A percentile compares a stretch with the other conserved stretches of the same genome.
Conservation (phyloP, 1,140 invertebrate genomes). For the Lepidurus arcticus region DNA sequence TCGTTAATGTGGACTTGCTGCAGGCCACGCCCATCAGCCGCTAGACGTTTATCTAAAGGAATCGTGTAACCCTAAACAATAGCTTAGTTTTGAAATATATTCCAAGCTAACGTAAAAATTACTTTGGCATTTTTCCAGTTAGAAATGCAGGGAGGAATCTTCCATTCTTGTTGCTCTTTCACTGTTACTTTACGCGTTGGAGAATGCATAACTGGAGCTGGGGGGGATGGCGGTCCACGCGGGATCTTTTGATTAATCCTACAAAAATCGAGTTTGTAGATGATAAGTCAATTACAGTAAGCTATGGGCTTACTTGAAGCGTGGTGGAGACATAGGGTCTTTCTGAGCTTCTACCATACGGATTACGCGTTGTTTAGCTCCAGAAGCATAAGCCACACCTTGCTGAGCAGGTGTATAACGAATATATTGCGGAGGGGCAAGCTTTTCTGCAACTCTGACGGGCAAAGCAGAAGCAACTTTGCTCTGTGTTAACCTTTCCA, state of each 20-base stretch:
- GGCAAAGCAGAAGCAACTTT: constrained; percentile 92
- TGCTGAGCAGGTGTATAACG: constrained; percentile 96
- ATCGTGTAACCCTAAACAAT: constrained; percentile 82
- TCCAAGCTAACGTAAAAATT: constrained; percentile 36
- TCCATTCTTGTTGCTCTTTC: constrained; percentile 99
- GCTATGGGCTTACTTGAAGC: constrained; percentile 64
- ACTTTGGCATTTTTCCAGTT: constrained; percentile 99
- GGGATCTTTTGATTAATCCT: constrained; percentile 90
- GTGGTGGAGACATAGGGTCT: constrained; percentile 98
- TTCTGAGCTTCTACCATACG: constrained; percentile 91
- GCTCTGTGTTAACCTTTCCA: constrained; percentile 80
- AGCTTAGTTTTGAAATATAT: not conserved
- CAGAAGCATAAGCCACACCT: constrained; percentile 90
- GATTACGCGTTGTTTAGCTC: constrained; percentile 95
- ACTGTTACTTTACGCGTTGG: constrained; percentile 93
- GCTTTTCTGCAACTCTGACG: constrained; percentile 82
- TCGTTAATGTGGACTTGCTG: constrained; percentile 98
- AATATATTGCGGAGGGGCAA: constrained; percentile 89
- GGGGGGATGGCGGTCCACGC: constrained; percentile 93
- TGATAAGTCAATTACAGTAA: not conserved
- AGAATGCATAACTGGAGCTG: constrained; percentile 93
- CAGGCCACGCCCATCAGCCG: constrained; percentile 93
- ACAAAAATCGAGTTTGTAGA: constrained; percentile 31
- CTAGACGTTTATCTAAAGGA: constrained; percentile 94
- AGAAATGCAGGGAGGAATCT: constrained; percentile 98